Evolutionary conservation across 2,797 vertebrate species (phyloP).

Genomic region (Emys orbicularis): DNA sequence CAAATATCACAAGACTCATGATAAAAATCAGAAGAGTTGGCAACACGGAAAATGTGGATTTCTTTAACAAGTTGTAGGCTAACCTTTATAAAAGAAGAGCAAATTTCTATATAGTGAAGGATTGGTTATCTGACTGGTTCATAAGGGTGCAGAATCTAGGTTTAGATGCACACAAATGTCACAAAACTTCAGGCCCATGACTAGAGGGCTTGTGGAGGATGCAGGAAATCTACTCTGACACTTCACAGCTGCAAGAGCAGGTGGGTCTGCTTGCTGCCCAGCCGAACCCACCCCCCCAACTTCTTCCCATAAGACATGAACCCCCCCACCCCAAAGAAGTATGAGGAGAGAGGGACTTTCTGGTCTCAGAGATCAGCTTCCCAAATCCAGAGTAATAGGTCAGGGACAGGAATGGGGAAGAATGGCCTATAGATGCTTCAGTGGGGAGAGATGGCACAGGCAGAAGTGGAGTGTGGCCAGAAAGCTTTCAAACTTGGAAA

Average conservation of each 20-base stretch:
- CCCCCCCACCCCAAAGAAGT: not conserved
- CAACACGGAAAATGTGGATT: not conserved
- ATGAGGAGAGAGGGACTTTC: not conserved
- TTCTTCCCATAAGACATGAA: not conserved
- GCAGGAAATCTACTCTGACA: not conserved
- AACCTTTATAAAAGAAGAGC: not conserved
- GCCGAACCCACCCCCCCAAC: not conserved
- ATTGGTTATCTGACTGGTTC: not conserved
- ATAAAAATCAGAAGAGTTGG: not conserved
- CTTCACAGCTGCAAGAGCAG: not conserved
- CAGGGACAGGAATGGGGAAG: not conserved
- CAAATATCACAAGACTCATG: not conserved
- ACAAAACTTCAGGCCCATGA: not conserved
- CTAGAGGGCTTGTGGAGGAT: not conserved
- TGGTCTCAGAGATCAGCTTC: rapidly evolving
- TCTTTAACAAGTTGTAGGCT: not conserved
- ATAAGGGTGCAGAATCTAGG: not conserved
- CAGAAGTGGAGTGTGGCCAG: not conserved
- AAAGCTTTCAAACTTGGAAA: not conserved
- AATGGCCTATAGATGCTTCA: not conserved
- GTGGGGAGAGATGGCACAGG: not conserved
- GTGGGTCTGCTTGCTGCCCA: not conserved
- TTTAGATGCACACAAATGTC: not conserved
- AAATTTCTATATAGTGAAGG: not conserved
- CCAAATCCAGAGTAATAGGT: not conserved